Base-by-base conservation (phyloP, 2,113 vertebrate species). In the Platichthys flesus region DNA sequence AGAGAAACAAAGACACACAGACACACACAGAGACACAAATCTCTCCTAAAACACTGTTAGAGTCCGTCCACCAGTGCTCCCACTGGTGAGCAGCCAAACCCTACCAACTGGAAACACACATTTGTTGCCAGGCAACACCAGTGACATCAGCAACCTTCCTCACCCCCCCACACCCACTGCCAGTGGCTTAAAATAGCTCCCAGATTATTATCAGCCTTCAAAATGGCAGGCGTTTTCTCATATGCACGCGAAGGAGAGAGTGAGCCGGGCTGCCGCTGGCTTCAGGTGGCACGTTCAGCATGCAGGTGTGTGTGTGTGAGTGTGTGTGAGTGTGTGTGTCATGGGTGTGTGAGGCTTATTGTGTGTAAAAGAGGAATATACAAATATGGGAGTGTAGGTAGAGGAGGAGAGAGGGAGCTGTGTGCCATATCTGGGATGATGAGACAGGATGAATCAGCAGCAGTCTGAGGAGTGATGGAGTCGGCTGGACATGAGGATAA, bases 121-220 rank as follows among this genome's bases (percentile, higher is more conserved):
- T 62, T 69, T 76, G 93, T 94, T 96, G 87, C 94, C 91, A 91
- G 63, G 95, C 92, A 93, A 96, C 94, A 88, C 78, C 28, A 74
- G 92, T 88, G 91, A 95, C 90, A 93, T 95, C 91, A 94, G 93
- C 90, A 93, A 90, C 88, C 78, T 91, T 84, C 89, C 89, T 90
- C 88, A 80, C 73, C 69, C 58, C 58, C 47, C 58, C 10, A n/a
- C 54, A 16, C 63, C 60, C 84, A n/a, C 71, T 20, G 72, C 86
- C 87, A 88, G 54, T 79, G 79, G 66, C 93, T 84, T 86, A 94
- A 95, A 95, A 94, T 94, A 94, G 93, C 86, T 6, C 88, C 69
- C 51, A 84, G 91, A 94, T 93, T 93, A 93, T 91, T 88, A 92
- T 89, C 88, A 85, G 86, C 78, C 90, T 87, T 88, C 74, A 89